Evolutionary conservation across 2,888 invertebrate species (phyloP), one percentile per base, ranked within the genome.

Genomic region (Itoplectis maculator): DNA sequence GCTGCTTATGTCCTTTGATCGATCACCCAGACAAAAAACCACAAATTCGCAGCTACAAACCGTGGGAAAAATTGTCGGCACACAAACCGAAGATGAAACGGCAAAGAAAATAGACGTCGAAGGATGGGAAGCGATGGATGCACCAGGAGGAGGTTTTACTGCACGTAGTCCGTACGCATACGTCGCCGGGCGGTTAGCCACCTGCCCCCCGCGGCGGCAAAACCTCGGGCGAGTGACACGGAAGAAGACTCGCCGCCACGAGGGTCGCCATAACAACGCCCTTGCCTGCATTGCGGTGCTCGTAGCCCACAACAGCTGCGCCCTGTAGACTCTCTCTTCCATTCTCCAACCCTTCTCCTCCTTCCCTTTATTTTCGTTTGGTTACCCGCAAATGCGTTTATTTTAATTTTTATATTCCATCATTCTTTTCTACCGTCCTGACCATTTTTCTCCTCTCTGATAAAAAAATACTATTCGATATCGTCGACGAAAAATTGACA

Each of bases 251-350:
- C 88, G 87, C 88, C 69, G 73, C 66, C 47, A 73, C 74, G 87
- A 89, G 90, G 90, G 91, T 92, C 91, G 89, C 88, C 92, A 91
- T 92, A 92, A 92, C 92, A 92, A 92, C 92, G 92, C 90, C 91
- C 91, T 91, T 89, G 90, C 91, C 92, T 92, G 92, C 92, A 92
- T 89, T 92, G 91, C 92, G 89, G 91, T 89, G 87, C 89, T 80
- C 84, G 75, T 81, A 78, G n/a, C 73, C 68, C 78, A 68, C 75
- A 82, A 87, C 86, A 86, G 82, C 81, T 79, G 77, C 77, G 61
- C 65, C 79, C 84, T 75, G 81, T 81, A 84, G 61, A 37, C 35
- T n/a, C 35, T 49, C 85, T 83, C 82, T 85, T 85, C 83, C 75
- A 47, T 37, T 80, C 59, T 13, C 61, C 11, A 15, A 59, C 45